phyloP scores from a whole-genome alignment of 1,140 invertebrate species.

The Drosophila kurseongensis region DNA sequence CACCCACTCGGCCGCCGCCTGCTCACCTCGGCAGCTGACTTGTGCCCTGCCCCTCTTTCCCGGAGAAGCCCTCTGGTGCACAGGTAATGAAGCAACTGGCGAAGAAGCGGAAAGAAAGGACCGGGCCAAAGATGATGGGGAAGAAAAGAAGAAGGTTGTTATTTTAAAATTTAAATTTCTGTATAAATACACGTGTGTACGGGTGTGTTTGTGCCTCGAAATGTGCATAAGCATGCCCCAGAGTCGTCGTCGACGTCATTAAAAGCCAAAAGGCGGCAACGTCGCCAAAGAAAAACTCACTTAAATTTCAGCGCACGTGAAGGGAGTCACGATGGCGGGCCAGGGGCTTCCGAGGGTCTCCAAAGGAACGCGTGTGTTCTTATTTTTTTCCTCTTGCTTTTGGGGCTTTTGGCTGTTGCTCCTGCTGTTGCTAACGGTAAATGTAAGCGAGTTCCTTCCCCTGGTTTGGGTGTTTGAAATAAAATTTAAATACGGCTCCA shows the following conservation, averaged over 20 bases:
- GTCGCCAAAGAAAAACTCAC: constrained; percentile 73
- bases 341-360: not conserved
- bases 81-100: constrained; percentile 69
- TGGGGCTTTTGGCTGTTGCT: constrained; percentile 25
- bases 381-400: constrained; percentile 46
- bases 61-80: constrained; percentile 25
- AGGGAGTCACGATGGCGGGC: constrained; percentile 12
- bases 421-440: constrained; percentile 63
- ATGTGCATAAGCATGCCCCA: constrained; percentile 80
- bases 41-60: constrained; percentile 16
- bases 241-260: constrained; percentile 73
- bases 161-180: constrained; percentile 83
- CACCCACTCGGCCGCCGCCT: constrained; percentile 6
- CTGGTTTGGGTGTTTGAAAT: constrained; percentile 31
- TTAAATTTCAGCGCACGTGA: constrained; percentile 81
- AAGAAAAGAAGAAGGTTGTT: constrained; percentile 54
- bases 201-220: constrained; percentile 34
- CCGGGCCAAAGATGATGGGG: constrained; percentile 16
- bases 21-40: constrained; percentile 38
- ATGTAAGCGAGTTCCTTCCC: constrained; percentile 37
- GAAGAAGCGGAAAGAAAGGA: constrained; percentile 34
- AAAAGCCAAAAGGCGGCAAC: constrained; percentile 73
- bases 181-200: constrained; percentile 70
- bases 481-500: constrained; percentile 63
- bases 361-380: constrained; percentile 38